These are phyloP conservation scores for Kryptolebias ocellatus DNA, from an alignment of 2,797 vertebrate genomes.

Conservation along the genomic window DNA sequence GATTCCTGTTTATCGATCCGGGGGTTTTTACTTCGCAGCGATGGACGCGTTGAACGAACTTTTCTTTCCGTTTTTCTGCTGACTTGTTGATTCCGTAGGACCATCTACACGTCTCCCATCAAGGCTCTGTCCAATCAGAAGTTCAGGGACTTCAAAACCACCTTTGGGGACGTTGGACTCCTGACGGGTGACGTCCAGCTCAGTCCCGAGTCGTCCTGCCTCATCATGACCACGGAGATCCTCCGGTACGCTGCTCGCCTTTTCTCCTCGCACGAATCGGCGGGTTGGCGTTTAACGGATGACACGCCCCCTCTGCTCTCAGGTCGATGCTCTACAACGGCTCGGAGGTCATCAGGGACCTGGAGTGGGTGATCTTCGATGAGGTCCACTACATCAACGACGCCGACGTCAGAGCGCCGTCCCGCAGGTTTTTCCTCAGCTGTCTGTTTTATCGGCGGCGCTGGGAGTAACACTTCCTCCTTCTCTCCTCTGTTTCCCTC, in stretches of 20 bases:
- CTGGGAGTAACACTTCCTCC: background rate
- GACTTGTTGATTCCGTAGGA: slow-evolving; percentile 68
- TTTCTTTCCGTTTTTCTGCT: background rate
- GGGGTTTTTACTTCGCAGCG: too few relatives aligned
- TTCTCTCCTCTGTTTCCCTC: slow-evolving; percentile 15
- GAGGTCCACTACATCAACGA: slow-evolving; percentile 97
- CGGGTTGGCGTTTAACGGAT: background rate
- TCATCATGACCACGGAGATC: slow-evolving; percentile 97
- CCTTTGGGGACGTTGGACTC: slow-evolving; percentile 90
- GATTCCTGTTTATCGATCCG: background rate
- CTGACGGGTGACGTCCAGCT: slow-evolving; percentile 92
- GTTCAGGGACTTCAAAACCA: slow-evolving; percentile 91
- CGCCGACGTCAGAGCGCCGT: slow-evolving; percentile 81
- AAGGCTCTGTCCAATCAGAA: slow-evolving; percentile 96
- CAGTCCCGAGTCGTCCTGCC: slow-evolving; percentile 90
- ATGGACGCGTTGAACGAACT: too few relatives aligned
- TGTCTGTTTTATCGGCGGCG: background rate
- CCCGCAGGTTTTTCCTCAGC: background rate
- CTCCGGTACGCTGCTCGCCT: slow-evolving; percentile 77
- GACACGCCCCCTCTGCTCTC: background rate
- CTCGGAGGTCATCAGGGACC: slow-evolving; percentile 92
- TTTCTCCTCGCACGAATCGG: background rate
- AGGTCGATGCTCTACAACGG: slow-evolving; percentile 96
- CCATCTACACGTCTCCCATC: slow-evolving; percentile 93
- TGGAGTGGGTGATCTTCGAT: slow-evolving; percentile 96